Evolutionary conservation across 2,797 vertebrate species (phyloP).

Genomic region (Acanthopagrus latus): DNA sequence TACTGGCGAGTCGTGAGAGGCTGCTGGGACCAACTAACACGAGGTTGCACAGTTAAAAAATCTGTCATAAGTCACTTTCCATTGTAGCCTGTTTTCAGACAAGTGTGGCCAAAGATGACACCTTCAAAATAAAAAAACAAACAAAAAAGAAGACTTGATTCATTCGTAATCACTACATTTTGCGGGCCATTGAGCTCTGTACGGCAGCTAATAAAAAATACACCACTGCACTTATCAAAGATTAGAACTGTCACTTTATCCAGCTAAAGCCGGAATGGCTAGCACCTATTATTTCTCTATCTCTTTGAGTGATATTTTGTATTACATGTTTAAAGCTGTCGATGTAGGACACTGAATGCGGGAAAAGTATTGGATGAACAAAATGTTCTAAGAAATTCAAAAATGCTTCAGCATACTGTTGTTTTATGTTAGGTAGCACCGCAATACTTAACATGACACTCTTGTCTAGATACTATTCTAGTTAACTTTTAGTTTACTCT

Average conservation of each 20-base stretch:
- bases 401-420: no score
- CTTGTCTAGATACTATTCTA: no score
- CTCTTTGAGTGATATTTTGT: neutral
- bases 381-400: neutral
- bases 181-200: neutral
- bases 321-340: neutral
- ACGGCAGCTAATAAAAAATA: constrained; percentile 3
- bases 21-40: neutral
- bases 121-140: neutral
- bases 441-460: neutral
- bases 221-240: neutral
- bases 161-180: neutral
- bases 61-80: neutral
- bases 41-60: neutral
- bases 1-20: constrained; percentile 7
- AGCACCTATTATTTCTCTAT: neutral
- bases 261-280: neutral
- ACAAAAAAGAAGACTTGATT: neutral
- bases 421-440: neutral
- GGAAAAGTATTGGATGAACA: neutral
- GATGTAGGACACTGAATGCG: neutral
- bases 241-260: neutral
- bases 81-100: neutral
- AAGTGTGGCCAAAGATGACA: neutral
- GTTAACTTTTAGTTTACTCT: no score